Conservation (phyloP, 2,113 vertebrate species). For the Neogobius melanostomus region DNA sequence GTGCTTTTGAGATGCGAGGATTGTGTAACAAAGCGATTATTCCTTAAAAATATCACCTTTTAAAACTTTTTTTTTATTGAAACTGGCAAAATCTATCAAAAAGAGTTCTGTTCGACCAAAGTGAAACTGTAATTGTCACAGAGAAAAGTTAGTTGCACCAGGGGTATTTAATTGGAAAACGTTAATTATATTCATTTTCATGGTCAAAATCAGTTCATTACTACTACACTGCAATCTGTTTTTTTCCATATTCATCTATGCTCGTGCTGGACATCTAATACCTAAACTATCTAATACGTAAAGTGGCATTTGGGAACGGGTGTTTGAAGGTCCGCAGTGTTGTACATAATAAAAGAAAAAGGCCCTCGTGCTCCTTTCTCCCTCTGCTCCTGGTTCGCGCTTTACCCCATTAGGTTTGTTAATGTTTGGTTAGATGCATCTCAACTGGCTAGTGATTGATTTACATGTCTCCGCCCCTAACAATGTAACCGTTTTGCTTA, state of each 20-base stretch:
- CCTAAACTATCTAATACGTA: no score
- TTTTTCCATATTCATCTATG: no score
- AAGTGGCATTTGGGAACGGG: no score
- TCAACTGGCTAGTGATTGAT: slow-evolving; percentile 55
- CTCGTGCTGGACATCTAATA: no score
- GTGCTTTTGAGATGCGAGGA: neutral
- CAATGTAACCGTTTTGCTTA: neutral
- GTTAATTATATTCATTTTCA: no score
- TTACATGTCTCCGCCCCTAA: slow-evolving; percentile 26
- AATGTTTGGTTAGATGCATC: slow-evolving; percentile 58
- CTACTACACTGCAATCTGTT: no score
- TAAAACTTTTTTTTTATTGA: neutral
- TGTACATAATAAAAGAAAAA: no score
- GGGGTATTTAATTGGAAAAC: neutral
- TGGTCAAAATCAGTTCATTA: no score
- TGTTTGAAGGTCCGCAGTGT: no score
- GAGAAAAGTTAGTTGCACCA: neutral
- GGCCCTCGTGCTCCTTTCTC: slow-evolving; percentile 10
- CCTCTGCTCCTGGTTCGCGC: slow-evolving; percentile 11
- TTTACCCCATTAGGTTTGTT: slow-evolving; percentile 57
- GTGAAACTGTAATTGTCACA: neutral
- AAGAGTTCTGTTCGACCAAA: neutral
- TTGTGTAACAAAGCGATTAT: slow-evolving; percentile 3
- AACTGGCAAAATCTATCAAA: neutral
- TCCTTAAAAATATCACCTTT: neutral